Conservation (phyloP, 2,888 invertebrate genomes). For the Dolichopus griseipennis region DNA sequence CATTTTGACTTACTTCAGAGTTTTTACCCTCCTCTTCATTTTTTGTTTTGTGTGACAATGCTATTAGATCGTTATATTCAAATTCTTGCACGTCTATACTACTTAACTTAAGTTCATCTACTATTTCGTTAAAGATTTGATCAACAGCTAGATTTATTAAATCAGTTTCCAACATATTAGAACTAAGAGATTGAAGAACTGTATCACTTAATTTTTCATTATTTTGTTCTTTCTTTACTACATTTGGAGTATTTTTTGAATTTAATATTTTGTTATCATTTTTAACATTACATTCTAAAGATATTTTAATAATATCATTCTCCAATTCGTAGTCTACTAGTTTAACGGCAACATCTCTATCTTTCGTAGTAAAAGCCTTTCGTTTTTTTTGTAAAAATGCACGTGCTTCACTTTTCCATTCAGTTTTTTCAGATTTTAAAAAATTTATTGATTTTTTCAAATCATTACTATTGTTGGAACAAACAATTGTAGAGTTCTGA, state of each 20-base stretch:
- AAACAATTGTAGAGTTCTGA: constrained; percentile 23
- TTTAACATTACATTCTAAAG: neutral
- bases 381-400: constrained; percentile 40
- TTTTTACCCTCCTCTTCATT: too few species aligned
- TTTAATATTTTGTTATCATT: neutral
- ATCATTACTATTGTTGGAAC: constrained; percentile 33
- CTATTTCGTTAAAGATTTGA: constrained; percentile 32
- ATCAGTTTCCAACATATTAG: neutral
- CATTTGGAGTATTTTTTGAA: neutral
- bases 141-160: constrained; percentile 28
- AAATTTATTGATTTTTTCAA: constrained; percentile 41
- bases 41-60: too few species aligned
- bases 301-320: neutral
- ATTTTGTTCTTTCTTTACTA: neutral
- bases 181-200: neutral
- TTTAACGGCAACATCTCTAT: neutral
- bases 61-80: too few species aligned
- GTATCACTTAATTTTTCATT: neutral
- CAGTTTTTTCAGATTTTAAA: constrained; percentile 36
- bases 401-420: constrained; percentile 39
- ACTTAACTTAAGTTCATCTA: constrained; percentile 26
- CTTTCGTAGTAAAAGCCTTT: constrained; percentile 30
- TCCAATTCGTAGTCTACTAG: neutral
- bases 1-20: too few species aligned
- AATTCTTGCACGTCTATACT: neutral